Evolutionary conservation across 2,888 invertebrate species (phyloP).

Genomic region (Machimus rusticus): DNA sequence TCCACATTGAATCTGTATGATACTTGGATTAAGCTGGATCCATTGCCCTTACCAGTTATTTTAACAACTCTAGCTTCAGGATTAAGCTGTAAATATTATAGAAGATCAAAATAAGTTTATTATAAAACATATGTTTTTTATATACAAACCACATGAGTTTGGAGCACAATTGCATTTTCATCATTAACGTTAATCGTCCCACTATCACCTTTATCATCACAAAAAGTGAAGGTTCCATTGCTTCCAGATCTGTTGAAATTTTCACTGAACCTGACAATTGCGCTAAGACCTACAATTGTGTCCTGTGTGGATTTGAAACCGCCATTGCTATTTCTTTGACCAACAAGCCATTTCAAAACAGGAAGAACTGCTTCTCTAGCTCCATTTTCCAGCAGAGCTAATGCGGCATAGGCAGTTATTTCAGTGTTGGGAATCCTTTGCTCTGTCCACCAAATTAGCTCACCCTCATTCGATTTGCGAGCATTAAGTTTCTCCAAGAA

Average conservation of each 20-base stretch:
- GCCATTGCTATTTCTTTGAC: slow-evolving; percentile 72
- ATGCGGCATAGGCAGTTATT: slow-evolving; percentile 87
- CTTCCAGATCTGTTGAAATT: slow-evolving; percentile 60
- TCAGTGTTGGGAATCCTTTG: slow-evolving; percentile 66
- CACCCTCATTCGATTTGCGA: slow-evolving; percentile 63
- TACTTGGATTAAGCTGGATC: slow-evolving; percentile 80
- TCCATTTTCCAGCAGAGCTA: slow-evolving; percentile 70
- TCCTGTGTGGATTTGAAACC: slow-evolving; percentile 82
- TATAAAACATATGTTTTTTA: neutral
- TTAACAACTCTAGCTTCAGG: slow-evolving; percentile 69
- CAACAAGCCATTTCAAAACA: slow-evolving; percentile 76
- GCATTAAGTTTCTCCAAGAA: slow-evolving; percentile 68
- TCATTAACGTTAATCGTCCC: slow-evolving; percentile 67
- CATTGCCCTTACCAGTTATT: slow-evolving; percentile 80
- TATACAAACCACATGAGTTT: slow-evolving; percentile 72
- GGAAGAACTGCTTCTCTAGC: slow-evolving; percentile 60
- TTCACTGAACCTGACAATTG: slow-evolving; percentile 72
- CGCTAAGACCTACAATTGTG: slow-evolving; percentile 77
- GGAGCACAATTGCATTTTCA: slow-evolving; percentile 82
- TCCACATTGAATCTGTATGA: slow-evolving; percentile 84
- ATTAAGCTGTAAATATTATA: slow-evolving; percentile 51
- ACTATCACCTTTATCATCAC: slow-evolving; percentile 49
- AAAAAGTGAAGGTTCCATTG: slow-evolving; percentile 53
- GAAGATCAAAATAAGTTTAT: neutral
- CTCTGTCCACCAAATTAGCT: slow-evolving; percentile 77